These are phyloP conservation scores for Melanotaenia parkinsoni DNA, from an alignment of 2,797 vertebrate species.

Conservation along the genomic window DNA sequence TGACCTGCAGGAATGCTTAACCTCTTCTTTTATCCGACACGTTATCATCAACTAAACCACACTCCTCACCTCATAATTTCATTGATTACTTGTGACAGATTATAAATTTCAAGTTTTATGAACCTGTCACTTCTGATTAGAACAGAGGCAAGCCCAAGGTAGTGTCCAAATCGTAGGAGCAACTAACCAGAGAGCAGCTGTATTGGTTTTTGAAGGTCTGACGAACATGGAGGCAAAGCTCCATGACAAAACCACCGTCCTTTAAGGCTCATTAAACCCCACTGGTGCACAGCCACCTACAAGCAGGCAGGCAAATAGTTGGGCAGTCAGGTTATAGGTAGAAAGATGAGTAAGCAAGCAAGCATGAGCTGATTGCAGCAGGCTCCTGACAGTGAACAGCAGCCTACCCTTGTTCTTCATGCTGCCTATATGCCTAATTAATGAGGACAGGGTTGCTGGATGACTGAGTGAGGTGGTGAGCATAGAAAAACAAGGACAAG, in stretches of 20 bases:
- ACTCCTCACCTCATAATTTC: slow-evolving; percentile 21
- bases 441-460: slow-evolving; percentile 51
- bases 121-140: slow-evolving; percentile 50
- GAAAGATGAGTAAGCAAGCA: slow-evolving; percentile 45
- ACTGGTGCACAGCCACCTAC: slow-evolving; percentile 58
- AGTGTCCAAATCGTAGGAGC: neutral
- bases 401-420: slow-evolving; percentile 50
- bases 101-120: slow-evolving; percentile 33
- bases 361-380: slow-evolving; percentile 41
- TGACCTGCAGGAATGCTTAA: slow-evolving; percentile 8
- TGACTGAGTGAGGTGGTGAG: slow-evolving; percentile 42
- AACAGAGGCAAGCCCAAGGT: slow-evolving; percentile 26
- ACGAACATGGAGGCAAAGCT: slow-evolving; percentile 43
- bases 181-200: slow-evolving; percentile 18
- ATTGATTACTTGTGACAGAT: slow-evolving; percentile 47
- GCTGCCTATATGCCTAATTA: slow-evolving; percentile 65
- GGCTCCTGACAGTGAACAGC: slow-evolving; percentile 58
- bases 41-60: slow-evolving; percentile 19
- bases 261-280: slow-evolving; percentile 77
- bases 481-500: slow-evolving; percentile 26
- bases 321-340: slow-evolving; percentile 36
- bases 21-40: slow-evolving; percentile 4
- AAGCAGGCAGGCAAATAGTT: slow-evolving; percentile 40
- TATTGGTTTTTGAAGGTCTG: slow-evolving; percentile 19
- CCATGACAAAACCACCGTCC: slow-evolving; percentile 58